These are phyloP conservation scores for Drosophila emarginata DNA, from an alignment of 2,888 invertebrate genomes.

Conservation along the genomic window DNA sequence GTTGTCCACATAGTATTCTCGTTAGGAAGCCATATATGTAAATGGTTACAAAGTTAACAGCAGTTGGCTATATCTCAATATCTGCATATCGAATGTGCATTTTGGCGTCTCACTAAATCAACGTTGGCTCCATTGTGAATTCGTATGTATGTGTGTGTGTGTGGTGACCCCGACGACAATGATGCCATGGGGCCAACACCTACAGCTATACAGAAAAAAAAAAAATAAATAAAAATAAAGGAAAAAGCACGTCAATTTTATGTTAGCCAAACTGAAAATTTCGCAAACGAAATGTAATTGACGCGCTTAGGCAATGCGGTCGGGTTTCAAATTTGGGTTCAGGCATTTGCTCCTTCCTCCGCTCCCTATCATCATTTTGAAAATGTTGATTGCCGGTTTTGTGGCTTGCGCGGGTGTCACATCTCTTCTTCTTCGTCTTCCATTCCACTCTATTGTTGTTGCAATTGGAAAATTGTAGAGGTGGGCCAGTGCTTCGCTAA, in stretches of 20 bases:
- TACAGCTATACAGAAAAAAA: slow-evolving; percentile 26
- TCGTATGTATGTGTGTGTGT: neutral
- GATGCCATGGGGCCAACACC: slow-evolving; percentile 5
- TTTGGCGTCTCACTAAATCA: slow-evolving; percentile 55
- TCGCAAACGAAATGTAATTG: slow-evolving; percentile 62
- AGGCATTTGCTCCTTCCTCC: neutral
- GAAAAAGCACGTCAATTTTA: slow-evolving; percentile 14
- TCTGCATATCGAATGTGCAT: slow-evolving; percentile 18
- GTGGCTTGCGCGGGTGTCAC: slow-evolving; percentile 35
- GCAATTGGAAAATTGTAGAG: slow-evolving; percentile 38
- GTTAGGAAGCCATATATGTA: neutral
- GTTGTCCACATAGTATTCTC: neutral
- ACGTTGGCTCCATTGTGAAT: slow-evolving; percentile 41
- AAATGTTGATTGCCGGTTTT: slow-evolving; percentile 60
- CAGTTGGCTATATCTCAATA: slow-evolving; percentile 12
- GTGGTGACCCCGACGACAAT: slow-evolving; percentile 1
- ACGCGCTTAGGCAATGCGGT: slow-evolving; percentile 39
- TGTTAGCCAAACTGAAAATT: slow-evolving; percentile 29
- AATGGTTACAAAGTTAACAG: slow-evolving; percentile 16
- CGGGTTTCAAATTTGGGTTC: slow-evolving; percentile 4
- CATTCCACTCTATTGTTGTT: slow-evolving; percentile 31
- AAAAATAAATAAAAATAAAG: slow-evolving; percentile 10
- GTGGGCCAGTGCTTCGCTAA: slow-evolving; percentile 11
- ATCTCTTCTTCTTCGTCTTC: slow-evolving; percentile 23
- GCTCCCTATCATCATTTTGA: slow-evolving; percentile 55